Percentiles rank a stretch among this genome's conserved stretches.
These are phyloP conservation scores for Platichthys flesus DNA, from an alignment of 2,113 vertebrate species.

Conservation along the genomic window DNA sequence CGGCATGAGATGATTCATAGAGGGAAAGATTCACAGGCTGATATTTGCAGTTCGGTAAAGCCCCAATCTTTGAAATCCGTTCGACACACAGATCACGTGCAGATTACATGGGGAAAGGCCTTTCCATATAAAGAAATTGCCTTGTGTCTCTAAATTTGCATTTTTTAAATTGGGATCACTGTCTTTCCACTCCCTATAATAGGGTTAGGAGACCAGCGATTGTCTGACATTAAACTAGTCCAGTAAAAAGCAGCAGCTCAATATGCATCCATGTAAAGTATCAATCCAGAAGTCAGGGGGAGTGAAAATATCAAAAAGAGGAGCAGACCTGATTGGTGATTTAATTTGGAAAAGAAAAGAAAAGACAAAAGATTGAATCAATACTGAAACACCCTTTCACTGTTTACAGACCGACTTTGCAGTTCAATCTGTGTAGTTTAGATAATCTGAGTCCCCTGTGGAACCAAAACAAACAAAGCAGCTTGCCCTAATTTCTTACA, in stretches of 20 bases:
- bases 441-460: too few relatives aligned
- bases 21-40: background rate
- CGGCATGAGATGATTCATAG: constrained; percentile 10
- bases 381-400: background rate
- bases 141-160: background rate
- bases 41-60: background rate
- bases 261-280: too few relatives aligned
- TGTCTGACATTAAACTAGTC: background rate
- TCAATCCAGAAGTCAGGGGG: too few relatives aligned
- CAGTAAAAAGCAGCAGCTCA: background rate
- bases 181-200: background rate
- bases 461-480: too few relatives aligned
- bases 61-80: background rate
- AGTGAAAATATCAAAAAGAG: background rate
- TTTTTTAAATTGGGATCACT: too few relatives aligned
- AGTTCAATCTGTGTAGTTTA: too few relatives aligned
- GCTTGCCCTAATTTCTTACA: constrained; percentile 7
- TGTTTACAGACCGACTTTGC: too few relatives aligned
- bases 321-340: background rate
- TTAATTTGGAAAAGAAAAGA: background rate
- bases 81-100: background rate
- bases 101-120: background rate
- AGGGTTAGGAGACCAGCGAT: background rate
- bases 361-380: background rate
- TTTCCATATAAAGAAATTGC: background rate